phyloP scores from a whole-genome alignment of 2,797 vertebrate genomes.

The Falco novaeseelandiae region DNA sequence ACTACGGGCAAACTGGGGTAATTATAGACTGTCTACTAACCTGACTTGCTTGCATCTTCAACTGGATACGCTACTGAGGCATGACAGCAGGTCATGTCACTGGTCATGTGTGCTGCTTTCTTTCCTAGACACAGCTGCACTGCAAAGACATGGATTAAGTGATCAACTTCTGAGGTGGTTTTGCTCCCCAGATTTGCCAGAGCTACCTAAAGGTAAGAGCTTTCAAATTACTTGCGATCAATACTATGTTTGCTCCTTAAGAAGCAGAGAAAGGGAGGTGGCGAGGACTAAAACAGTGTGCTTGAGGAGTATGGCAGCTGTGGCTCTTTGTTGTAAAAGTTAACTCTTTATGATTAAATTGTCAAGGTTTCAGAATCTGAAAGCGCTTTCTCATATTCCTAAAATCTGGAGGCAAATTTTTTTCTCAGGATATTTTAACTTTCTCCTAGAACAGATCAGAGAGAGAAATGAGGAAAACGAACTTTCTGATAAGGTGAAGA shows the following conservation, averaged over 20 bases:
- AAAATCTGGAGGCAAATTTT: background rate
- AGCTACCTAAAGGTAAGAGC: slow-evolving; percentile 43
- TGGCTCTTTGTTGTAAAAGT: background rate
- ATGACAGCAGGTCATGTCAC: background rate
- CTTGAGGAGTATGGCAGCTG: background rate
- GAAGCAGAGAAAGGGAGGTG: background rate
- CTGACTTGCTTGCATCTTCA: background rate
- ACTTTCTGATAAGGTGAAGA: background rate
- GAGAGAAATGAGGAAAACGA: background rate
- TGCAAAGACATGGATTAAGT: background rate
- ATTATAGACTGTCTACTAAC: slow-evolving; percentile 4
- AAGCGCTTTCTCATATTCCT: background rate
- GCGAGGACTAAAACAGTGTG: background rate
- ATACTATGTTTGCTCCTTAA: background rate
- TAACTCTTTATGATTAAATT: background rate
- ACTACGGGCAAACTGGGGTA: background rate
- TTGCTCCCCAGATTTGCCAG: background rate
- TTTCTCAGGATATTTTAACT: background rate
- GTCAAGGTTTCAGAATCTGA: background rate
- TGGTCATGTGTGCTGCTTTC: background rate
- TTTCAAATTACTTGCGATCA: background rate
- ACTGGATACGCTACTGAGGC: background rate
- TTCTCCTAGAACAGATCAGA: background rate
- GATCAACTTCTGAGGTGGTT: background rate
- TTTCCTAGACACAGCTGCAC: background rate